Percentiles rank a stretch among this genome's conserved stretches.
Conservation (phyloP, 2,797 vertebrate species). For the Oreochromis grahami region DNA sequence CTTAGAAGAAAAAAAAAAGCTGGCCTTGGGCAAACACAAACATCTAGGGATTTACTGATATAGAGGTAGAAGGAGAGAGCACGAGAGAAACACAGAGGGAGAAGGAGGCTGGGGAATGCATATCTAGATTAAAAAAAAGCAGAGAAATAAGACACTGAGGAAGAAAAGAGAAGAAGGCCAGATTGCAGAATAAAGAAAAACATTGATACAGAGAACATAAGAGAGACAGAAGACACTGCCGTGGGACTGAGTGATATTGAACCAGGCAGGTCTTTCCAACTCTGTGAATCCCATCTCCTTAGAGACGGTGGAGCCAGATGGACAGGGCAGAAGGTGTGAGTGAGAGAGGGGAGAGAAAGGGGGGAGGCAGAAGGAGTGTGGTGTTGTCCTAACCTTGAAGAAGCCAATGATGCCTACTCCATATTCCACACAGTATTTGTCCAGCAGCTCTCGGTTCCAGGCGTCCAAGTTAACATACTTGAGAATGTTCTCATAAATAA, state of each 20-base stretch:
- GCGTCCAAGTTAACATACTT: constrained; percentile 98
- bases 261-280: constrained; percentile 52
- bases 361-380: constrained; percentile 27
- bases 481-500: constrained; percentile 97
- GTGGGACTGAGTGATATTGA: constrained; percentile 47
- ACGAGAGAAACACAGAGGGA: background rate
- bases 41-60: constrained; percentile 38
- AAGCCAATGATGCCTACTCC: constrained; percentile 98
- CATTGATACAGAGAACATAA: constrained; percentile 8
- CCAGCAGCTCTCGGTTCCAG: constrained; percentile 98
- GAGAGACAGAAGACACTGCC: constrained; percentile 18
- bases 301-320: constrained; percentile 67
- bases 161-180: constrained; percentile 1
- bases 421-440: constrained; percentile 98
- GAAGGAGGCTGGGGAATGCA: background rate
- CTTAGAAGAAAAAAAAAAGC: constrained; percentile 25
- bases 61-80: background rate
- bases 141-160: constrained; percentile 1
- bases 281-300: constrained; percentile 63
- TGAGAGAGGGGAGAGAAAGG: constrained; percentile 23
- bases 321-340: constrained; percentile 71
- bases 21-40: constrained; percentile 54
- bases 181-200: constrained; percentile 30
- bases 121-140: constrained; percentile 16
- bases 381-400: constrained; percentile 88